Evolutionary conservation across 2,888 invertebrate genomes (phyloP).

Genomic region (Caenorhabditis angaria): DNA sequence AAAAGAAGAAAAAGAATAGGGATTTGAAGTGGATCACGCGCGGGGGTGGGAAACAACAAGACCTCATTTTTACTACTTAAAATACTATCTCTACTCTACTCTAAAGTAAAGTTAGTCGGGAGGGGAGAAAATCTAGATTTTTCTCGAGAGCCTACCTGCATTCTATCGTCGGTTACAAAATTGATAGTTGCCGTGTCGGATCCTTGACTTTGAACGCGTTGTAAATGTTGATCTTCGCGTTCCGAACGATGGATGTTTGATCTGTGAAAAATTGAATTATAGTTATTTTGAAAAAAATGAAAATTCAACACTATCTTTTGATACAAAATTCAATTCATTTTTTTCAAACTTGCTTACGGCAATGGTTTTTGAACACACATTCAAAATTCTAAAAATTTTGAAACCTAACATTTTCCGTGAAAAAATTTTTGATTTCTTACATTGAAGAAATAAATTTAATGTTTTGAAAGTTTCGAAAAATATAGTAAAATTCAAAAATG

Average conservation of each 20-base stretch:
- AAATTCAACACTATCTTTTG: no score
- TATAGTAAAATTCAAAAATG: no score
- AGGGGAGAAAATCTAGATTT: not conserved
- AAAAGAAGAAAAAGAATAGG: no score
- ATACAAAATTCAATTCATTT: no score
- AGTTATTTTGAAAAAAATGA: not conserved
- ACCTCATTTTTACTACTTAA: no score
- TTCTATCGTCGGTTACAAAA: slow-evolving; percentile 68
- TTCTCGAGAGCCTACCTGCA: slow-evolving; percentile 31
- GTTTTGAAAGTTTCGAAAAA: no score
- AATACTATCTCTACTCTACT: not conserved
- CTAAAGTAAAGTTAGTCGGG: not conserved
- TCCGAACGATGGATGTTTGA: not conserved
- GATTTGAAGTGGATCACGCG: slow-evolving; percentile 1
- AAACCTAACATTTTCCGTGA: slow-evolving; percentile 10
- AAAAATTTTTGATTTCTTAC: slow-evolving; percentile 6
- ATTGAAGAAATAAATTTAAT: slow-evolving; percentile 9
- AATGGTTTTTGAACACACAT: no score
- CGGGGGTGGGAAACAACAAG: not conserved
- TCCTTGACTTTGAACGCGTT: slow-evolving; percentile 49
- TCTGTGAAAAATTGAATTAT: not conserved
- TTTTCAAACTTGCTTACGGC: no score
- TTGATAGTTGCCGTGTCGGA: slow-evolving; percentile 69
- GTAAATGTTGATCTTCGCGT: slow-evolving; percentile 22
- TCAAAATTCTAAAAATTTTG: not conserved